A percentile compares a stretch with the other conserved stretches of the same genome.
phyloP scores from a whole-genome alignment of 2,888 invertebrate species.

The Caenorhabditis sp. region DNA sequence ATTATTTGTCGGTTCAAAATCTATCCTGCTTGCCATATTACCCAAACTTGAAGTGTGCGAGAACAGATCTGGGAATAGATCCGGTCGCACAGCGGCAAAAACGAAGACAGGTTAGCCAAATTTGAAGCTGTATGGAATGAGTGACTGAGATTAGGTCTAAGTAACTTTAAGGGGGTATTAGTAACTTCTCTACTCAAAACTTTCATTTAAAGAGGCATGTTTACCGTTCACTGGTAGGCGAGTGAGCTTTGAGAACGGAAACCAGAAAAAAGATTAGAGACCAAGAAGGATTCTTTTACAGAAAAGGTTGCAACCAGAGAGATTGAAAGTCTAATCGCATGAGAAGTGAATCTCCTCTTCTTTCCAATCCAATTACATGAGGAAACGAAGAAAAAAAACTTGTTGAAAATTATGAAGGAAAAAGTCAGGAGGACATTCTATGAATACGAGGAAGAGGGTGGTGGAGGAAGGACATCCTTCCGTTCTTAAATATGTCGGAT shows the following conservation, averaged over 20 bases:
- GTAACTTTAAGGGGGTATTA: slow-evolving; percentile 10
- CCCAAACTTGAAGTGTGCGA: not conserved
- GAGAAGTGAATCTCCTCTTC: slow-evolving; percentile 45
- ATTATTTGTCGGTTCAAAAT: slow-evolving; percentile 19
- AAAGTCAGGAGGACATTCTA: slow-evolving; percentile 12
- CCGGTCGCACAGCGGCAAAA: not conserved
- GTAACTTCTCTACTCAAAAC: too few species aligned
- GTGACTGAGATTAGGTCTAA: slow-evolving; percentile 1
- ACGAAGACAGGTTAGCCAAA: slow-evolving; percentile 12
- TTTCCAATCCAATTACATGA: slow-evolving; percentile 49
- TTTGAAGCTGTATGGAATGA: not conserved
- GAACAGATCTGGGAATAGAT: slow-evolving; percentile 1
- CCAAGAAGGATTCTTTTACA: slow-evolving; percentile 18
- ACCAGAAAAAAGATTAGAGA: slow-evolving; percentile 47
- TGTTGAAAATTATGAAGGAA: not conserved
- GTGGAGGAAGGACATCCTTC: slow-evolving; percentile 44
- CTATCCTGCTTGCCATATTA: slow-evolving; percentile 11
- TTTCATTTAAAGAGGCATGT: too few species aligned
- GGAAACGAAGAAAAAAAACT: slow-evolving; percentile 11
- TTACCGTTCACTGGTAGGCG: too few species aligned
- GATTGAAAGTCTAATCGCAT: slow-evolving; percentile 61
- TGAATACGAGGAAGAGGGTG: slow-evolving; percentile 24
- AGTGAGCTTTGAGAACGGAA: slow-evolving; percentile 21
- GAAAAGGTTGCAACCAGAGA: slow-evolving; percentile 45
- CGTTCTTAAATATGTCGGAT: slow-evolving; percentile 25